Percentiles rank a stretch among this genome's conserved stretches.
Conservation (phyloP, 2,113 vertebrate genomes). For the Phocoena sinus region DNA sequence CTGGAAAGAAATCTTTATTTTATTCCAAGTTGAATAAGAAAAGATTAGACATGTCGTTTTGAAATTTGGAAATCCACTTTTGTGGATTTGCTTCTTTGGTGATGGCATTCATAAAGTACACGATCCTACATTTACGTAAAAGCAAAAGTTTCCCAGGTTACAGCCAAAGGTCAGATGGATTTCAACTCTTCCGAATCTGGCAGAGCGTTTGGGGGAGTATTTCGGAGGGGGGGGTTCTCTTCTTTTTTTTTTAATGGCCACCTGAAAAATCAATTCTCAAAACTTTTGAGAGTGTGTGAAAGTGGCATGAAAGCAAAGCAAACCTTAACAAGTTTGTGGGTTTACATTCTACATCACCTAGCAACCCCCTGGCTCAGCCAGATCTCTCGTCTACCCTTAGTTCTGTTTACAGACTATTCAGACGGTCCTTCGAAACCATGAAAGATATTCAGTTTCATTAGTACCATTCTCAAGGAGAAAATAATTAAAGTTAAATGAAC, state of each 20-base stretch:
- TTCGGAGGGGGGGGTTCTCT: constrained; percentile 19
- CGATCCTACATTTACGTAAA: constrained; percentile 5
- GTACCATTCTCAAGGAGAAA: constrained; percentile 87
- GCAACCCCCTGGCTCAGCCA: constrained; percentile 84
- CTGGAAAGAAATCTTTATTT: constrained; percentile 17
- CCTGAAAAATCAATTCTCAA: constrained; percentile 81
- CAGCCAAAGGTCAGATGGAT: constrained; percentile 40
- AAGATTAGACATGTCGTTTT: constrained; percentile 30
- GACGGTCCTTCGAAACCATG: constrained; percentile 81
- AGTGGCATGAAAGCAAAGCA: constrained; percentile 85
- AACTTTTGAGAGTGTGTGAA: constrained; percentile 85
- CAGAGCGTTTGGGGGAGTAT: neutral
- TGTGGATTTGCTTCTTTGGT: constrained; percentile 11
- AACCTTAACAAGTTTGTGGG: constrained; percentile 85
- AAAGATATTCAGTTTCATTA: constrained; percentile 88
- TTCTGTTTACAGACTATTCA: constrained; percentile 88
- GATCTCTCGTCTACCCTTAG: constrained; percentile 83
- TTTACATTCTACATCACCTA: constrained; percentile 87
- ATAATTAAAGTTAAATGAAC: constrained; percentile 90
- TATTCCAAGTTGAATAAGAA: constrained; percentile 14
- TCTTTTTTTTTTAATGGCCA: constrained; percentile 75
- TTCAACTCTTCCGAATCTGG: constrained; percentile 44
- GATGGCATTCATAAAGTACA: neutral
- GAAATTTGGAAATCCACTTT: constrained; percentile 25
- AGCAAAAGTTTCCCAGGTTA: constrained; percentile 53